These are phyloP conservation scores for Calcarius lapponicus DNA, from an alignment of 2,797 vertebrate species.

Conservation along the genomic window DNA sequence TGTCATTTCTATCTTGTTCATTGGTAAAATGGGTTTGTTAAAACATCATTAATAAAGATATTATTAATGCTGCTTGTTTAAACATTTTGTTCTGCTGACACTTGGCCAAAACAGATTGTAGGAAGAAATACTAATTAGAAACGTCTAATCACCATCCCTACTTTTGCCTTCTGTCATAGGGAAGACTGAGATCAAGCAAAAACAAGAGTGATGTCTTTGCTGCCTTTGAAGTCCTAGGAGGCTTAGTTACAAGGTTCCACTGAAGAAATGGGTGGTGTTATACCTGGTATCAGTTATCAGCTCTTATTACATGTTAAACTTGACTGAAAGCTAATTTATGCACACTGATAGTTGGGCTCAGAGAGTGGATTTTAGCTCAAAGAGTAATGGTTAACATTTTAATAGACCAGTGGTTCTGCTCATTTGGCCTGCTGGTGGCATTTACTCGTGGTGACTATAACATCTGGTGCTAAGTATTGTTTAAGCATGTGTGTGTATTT, in stretches of 20 bases:
- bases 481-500: background rate
- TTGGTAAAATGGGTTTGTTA: conserved; percentile 39
- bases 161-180: background rate
- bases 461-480: background rate
- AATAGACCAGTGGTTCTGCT: background rate
- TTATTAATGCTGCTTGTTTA: background rate
- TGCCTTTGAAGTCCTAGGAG: background rate
- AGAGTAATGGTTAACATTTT: background rate
- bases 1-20: conserved; percentile 23
- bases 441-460: background rate
- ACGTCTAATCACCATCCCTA: background rate
- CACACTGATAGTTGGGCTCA: background rate
- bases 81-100: background rate
- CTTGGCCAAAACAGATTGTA: background rate
- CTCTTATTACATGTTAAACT: background rate
- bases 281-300: background rate
- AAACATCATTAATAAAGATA: background rate
- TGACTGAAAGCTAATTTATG: background rate
- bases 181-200: background rate
- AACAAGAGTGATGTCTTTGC: background rate
- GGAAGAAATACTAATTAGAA: background rate
- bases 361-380: background rate
- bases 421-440: background rate
- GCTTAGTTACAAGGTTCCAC: background rate
- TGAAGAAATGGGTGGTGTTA: background rate